These are phyloP conservation scores for Miltochrista miniata DNA, from an alignment of 2,888 invertebrate species.

Conservation along the genomic window DNA sequence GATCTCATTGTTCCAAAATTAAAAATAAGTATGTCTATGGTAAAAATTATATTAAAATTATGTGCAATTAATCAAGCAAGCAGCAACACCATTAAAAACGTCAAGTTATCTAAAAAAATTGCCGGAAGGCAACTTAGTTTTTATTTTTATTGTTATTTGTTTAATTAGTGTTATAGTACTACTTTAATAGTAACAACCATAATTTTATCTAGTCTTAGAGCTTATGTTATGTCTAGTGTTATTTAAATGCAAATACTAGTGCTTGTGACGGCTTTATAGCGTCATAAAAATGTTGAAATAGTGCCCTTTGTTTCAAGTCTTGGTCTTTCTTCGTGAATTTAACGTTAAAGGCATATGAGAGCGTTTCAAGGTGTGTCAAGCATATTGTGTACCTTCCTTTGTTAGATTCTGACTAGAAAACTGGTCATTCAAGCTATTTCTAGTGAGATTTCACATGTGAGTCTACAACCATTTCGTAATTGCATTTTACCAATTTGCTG, in stretches of 20 bases:
- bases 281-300: constrained; percentile 73
- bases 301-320: constrained; percentile 71
- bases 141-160: constrained; percentile 78
- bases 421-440: constrained; percentile 25
- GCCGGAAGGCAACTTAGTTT: constrained; percentile 74
- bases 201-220: constrained; percentile 73
- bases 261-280: constrained; percentile 66
- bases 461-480: constrained; percentile 40
- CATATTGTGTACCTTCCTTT: constrained; percentile 17
- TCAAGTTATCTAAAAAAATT: constrained; percentile 74
- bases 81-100: constrained; percentile 80
- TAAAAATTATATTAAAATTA: constrained; percentile 61
- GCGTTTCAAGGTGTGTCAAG: constrained; percentile 22
- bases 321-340: constrained; percentile 44
- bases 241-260: constrained; percentile 58
- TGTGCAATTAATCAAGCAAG: constrained; percentile 72
- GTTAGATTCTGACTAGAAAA: constrained; percentile 30
- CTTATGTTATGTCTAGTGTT: constrained; percentile 47
- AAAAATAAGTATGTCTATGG: constrained; percentile 52
- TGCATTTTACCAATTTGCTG: constrained; percentile 33
- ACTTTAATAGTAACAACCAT: constrained; percentile 56
- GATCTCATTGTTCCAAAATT: constrained; percentile 34
- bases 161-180: constrained; percentile 59
- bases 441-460: constrained; percentile 11
- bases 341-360: constrained; percentile 31